Conservation (phyloP, 2,888 invertebrate species). For the Xanthorhoe designata region DNA sequence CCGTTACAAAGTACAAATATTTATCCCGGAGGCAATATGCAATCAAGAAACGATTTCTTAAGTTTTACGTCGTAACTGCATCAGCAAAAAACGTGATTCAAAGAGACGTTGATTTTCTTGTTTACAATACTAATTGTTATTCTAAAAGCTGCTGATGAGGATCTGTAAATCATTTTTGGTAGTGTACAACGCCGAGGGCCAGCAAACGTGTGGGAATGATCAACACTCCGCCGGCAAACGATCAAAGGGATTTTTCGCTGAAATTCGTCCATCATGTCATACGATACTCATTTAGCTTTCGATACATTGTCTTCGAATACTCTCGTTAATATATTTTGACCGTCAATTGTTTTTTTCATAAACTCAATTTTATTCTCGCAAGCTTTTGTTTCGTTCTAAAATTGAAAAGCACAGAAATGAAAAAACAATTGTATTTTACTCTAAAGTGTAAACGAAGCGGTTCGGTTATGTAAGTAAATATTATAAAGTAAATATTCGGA, state of each 20-base stretch:
- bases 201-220: constrained; percentile 79
- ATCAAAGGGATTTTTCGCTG: constrained; percentile 78
- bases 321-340: constrained; percentile 2
- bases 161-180: constrained; percentile 69
- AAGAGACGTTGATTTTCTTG: constrained; percentile 26
- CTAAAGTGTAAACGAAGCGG: constrained; percentile 13
- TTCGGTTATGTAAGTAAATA: constrained; percentile 33
- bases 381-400: not conserved
- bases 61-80: constrained; percentile 29
- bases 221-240: constrained; percentile 75
- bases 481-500: constrained; percentile 45
- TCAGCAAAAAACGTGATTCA: constrained; percentile 27
- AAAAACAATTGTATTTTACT: not conserved
- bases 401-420: not conserved
- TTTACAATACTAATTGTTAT: constrained; percentile 36
- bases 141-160: constrained; percentile 39
- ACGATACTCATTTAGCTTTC: constrained; percentile 62
- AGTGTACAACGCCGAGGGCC: constrained; percentile 58
- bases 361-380: not conserved
- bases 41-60: constrained; percentile 35
- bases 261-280: constrained; percentile 68
- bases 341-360: constrained; percentile 12
- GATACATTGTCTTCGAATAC: constrained; percentile 22
- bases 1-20: constrained; percentile 35
- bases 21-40: constrained; percentile 26